Evolutionary conservation across 2,113 vertebrate species (phyloP), one percentile per base, ranked within the genome.

Genomic region (Sylvietta virens): DNA sequence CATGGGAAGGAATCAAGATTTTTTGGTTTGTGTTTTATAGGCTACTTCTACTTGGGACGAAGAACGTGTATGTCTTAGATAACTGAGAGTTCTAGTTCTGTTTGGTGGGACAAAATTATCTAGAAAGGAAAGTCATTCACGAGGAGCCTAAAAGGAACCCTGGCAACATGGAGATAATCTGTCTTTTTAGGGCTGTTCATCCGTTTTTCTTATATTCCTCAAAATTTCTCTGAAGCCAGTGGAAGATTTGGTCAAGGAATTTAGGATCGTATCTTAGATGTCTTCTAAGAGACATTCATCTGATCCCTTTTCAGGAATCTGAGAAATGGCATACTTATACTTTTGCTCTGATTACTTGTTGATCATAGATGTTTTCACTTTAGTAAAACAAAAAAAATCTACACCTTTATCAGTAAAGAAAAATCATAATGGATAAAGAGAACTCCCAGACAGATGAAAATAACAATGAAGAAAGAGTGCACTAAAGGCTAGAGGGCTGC

Each of bases 301-400:
- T 53, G 28, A 45, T 53, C 13, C 7, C 22, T 92, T 76, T 72
- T 57, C 40, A 84, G 8, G 24, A 84, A 76, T 37, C 26, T 79
- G 33, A 44, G 37, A 84, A 88, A 50, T 39, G 2, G 5, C 7
- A 39, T 1, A 6, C 10, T 39, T 87, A 33, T 0, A 0, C 1
- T 60, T 88, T 69, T 94, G 4, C 30, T 87, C n/a, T 33, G 9
- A 15, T 82, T 70, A 54, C 31, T 44, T 90, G 8, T 62, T 67
- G 42, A 17, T 57, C 53, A 50, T 20, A 83, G 40, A 5, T 81
- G 20, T 61, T 85, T 82, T 80, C 53, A 79, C 3, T 28, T 23
- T 35, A 21, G 12, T 69, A 28, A 67, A 45, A 27, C 50, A 64
- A 56, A 39, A 16, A 56, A 81, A 81, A 65, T 56, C 1, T 39